Evolutionary conservation across 2,888 invertebrate genomes (phyloP), one percentile per base, ranked within the genome.

Genomic region (Hemaris fuciformis): DNA sequence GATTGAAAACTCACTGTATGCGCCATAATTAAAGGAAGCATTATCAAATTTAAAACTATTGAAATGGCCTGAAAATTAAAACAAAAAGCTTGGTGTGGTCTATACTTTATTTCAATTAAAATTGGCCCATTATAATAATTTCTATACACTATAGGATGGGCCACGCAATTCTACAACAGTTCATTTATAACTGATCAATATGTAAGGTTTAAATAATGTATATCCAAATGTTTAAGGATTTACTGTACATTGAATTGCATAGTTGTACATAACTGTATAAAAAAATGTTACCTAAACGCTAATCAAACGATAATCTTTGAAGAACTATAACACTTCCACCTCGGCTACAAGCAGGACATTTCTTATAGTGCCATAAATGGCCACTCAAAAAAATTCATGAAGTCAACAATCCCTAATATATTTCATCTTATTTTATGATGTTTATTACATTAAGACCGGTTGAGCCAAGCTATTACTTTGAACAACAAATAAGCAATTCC

Each of bases 401-500:
- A 74, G 83, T 83, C 79, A 84, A 84, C 78, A 81, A 77, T 81
- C 82, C 74, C 83, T 80, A 77, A 75, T 74, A 76, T 73, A 82
- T 79, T 87, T 86, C 86, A 87, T 84, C 87, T 88, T 88, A 89
- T 70, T 79, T 76, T 74, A 80, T 75, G 68, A 68, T 76, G 73
- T 74, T 70, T 73, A 25, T 69, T 72, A 75, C 72, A 74, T 88
- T 92, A 92, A 75, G 91, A 88, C 77, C 92, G 85, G 80, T 92
- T 91, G 62, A 98, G 93, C 97, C 97, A 98, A 74, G 96, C 93
- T 71, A 98, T 95, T 59, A 97, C 94, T 93, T 98, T 98, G 72
- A 98, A 93, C 71, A 98, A 91, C 84, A 98, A 94, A 86, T 98
- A 98, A 31, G 97, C 96, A 74, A 98, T 93, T 27, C 98, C 96